These are phyloP conservation scores for Genyomyrus donnyi DNA, from an alignment of 2,113 vertebrate genomes.

Conservation along the genomic window DNA sequence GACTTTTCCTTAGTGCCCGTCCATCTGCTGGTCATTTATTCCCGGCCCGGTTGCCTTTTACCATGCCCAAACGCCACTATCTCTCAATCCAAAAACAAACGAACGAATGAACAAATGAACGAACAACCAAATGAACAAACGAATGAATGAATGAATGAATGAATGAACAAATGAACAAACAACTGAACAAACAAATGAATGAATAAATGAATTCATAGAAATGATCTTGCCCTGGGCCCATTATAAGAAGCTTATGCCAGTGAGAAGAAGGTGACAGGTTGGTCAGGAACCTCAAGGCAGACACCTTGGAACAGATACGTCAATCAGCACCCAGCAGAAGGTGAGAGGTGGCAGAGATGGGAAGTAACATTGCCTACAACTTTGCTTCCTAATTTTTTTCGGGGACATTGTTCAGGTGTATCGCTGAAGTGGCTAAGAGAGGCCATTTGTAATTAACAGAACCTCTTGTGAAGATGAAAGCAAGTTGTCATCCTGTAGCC, in stretches of 20 bases:
- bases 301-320: background rate
- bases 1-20: background rate
- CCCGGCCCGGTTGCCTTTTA: background rate
- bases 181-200: background rate
- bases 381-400: background rate
- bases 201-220: background rate
- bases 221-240: background rate
- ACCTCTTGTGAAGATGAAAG: background rate
- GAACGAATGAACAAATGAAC: background rate
- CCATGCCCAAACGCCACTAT: background rate
- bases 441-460: background rate
- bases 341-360: background rate
- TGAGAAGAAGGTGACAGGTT: background rate
- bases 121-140: background rate
- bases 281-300: background rate
- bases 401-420: constrained; percentile 11
- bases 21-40: background rate
- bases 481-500: background rate
- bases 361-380: background rate
- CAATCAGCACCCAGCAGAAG: background rate
- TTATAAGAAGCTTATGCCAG: background rate
- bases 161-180: too few relatives aligned
- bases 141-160: too few relatives aligned
- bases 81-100: background rate
- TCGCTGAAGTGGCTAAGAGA: background rate